A percentile compares a stretch with the other conserved stretches of the same genome.
Evolutionary conservation across 2,888 invertebrate species (phyloP).

Genomic region (Lepidochitona cinerea): DNA sequence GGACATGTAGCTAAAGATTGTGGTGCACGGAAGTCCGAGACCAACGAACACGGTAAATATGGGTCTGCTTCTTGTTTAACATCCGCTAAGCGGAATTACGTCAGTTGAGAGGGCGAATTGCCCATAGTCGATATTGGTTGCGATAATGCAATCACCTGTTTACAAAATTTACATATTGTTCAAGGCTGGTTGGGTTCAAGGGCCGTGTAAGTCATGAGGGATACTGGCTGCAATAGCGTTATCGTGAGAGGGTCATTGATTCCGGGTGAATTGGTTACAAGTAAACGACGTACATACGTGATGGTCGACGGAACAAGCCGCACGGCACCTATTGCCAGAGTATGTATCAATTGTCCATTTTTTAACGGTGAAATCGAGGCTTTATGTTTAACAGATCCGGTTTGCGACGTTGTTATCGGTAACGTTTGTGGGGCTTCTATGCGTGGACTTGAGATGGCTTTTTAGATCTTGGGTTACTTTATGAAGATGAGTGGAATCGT

Average conservation of each 20-base stretch:
- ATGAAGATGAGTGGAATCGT: no score
- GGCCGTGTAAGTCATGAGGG: slow-evolving; percentile 1
- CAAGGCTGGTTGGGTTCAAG: neutral
- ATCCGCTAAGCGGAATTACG: no score
- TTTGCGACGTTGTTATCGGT: slow-evolving; percentile 22
- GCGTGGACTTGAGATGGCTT: neutral
- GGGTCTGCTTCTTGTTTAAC: neutral
- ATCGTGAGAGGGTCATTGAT: neutral
- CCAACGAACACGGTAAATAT: neutral
- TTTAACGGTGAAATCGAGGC: slow-evolving; percentile 10
- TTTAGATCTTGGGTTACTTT: no score
- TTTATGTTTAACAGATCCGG: slow-evolving; percentile 13
- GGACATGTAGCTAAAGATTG: neutral
- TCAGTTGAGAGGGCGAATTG: neutral
- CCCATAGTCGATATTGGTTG: slow-evolving; percentile 5
- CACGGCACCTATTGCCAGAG: slow-evolving; percentile 10
- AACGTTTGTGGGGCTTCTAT: slow-evolving; percentile 8
- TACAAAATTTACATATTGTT: neutral
- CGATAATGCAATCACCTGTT: neutral
- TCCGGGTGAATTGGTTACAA: neutral
- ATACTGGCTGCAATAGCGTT: slow-evolving; percentile 2
- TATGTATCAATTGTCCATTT: slow-evolving; percentile 12
- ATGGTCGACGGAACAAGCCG: slow-evolving; percentile 16
- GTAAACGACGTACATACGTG: neutral
- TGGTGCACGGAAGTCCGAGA: neutral